phyloP scores from a whole-genome alignment of 1,140 invertebrate species.

The Bradynema listronoti region DNA sequence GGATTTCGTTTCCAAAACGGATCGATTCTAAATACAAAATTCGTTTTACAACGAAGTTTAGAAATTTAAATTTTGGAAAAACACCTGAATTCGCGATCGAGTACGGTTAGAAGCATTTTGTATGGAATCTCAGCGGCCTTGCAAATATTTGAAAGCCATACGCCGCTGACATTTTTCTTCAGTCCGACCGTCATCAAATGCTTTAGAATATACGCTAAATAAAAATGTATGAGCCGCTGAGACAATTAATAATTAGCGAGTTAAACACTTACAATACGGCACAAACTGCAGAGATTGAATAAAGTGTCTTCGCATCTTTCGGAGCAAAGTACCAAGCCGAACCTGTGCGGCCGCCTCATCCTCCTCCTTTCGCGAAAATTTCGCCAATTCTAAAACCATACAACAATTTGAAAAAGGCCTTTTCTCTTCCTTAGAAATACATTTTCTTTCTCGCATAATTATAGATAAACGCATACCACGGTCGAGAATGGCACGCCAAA shows the following conservation, averaged over 20 bases:
- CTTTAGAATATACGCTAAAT: neutral
- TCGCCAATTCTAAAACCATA: too few species aligned
- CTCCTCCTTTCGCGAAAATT: too few species aligned
- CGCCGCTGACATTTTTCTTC: neutral
- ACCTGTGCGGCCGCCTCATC: too few species aligned
- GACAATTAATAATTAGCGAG: neutral
- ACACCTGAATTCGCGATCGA: neutral
- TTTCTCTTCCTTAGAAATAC: too few species aligned
- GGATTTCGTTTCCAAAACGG: too few species aligned
- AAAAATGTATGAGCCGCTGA: neutral
- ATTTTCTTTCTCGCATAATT: too few species aligned
- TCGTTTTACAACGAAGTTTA: neutral
- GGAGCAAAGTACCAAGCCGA: too few species aligned
- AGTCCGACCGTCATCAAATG: neutral
- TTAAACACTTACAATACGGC: too few species aligned
- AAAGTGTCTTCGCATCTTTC: too few species aligned
- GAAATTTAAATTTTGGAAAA: neutral
- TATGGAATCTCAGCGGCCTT: constrained; percentile 19
- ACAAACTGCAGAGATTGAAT: neutral
- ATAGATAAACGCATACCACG: constrained; percentile 61
- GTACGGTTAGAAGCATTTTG: constrained; percentile 8
- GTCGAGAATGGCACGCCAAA: constrained; percentile 64
- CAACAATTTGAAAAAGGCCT: too few species aligned
- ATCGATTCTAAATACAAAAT: too few species aligned
- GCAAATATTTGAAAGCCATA: constrained; percentile 26